These are phyloP conservation scores for Oligia strigilis DNA, from an alignment of 2,888 invertebrate genomes.

Conservation along the genomic window DNA sequence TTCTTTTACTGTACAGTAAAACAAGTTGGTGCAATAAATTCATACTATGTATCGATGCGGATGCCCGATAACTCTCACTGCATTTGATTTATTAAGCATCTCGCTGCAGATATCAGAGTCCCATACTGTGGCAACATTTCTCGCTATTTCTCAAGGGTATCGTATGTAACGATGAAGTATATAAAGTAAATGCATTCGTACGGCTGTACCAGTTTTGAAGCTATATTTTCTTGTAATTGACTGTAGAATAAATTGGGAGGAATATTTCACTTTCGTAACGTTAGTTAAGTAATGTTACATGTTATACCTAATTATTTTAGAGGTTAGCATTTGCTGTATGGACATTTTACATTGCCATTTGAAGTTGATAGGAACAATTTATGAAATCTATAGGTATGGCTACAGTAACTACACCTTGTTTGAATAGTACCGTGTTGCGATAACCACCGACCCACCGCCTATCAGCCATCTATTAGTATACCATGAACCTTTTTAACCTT, in stretches of 20 bases:
- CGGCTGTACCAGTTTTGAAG: slow-evolving; percentile 40
- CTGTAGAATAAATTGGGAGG: slow-evolving; percentile 5
- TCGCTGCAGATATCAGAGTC: slow-evolving; percentile 63
- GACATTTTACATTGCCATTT: not conserved
- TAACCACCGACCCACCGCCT: not conserved
- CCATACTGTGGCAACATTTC: slow-evolving; percentile 64
- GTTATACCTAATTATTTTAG: not conserved
- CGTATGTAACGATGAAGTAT: slow-evolving; percentile 60
- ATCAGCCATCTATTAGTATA: not conserved
- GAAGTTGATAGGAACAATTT: not conserved
- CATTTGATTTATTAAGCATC: slow-evolving; percentile 67
- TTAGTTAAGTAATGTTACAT: not conserved
- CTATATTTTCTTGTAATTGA: slow-evolving; percentile 31
- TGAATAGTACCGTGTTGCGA: slow-evolving; percentile 6
- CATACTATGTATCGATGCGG: slow-evolving; percentile 59
- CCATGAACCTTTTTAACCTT: not conserved
- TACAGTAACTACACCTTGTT: not conserved
- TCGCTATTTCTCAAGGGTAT: slow-evolving; percentile 67
- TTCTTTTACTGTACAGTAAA: slow-evolving; percentile 55
- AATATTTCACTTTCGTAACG: not conserved
- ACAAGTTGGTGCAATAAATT: slow-evolving; percentile 63
- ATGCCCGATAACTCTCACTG: slow-evolving; percentile 62
- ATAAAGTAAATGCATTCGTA: slow-evolving; percentile 54
- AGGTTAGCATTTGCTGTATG: not conserved
- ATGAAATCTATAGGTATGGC: not conserved